Evolutionary conservation across 35 echinoderm and acorn worm species (phyloP), one percentile per base, ranked within the genome.

Genomic region (Anneissia japonica): DNA sequence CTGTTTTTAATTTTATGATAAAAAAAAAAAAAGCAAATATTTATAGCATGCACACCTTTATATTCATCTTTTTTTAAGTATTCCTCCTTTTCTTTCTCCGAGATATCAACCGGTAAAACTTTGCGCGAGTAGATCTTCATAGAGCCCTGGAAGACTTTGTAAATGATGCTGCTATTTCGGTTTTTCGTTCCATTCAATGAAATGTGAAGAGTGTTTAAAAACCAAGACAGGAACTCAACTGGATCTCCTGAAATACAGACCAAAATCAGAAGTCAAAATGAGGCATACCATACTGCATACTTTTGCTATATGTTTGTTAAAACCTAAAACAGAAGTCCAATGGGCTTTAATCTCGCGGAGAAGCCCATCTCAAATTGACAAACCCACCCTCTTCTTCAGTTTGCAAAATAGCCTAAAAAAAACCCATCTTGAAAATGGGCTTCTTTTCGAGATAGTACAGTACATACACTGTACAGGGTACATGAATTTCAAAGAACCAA

Each of bases 141-240:
- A 0, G 79, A 85, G 0, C 96, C 96, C 64, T 94, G 96, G 80
- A 99, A 94, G 4, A 86, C 91, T 46, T 91, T 86, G 73, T 91
- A 91, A 31, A 94, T 36, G 38, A 90, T 87, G 38, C 92, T 94
- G 76, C 92, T 94, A 30, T 82, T 84, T 4, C 46, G 14, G 29
- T 94, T 92, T 36, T 86, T 91, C 4, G 85, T 93, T 26, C 96
- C 96, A 30, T 85, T 92, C 12, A 99, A 75, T 7, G 96, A 91
- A 23, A 89, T 78, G 36, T 99, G 96, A 9, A 99, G 86, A 14
- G 96, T 92, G 38, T 99, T 99, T 1, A 99, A 86, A 73, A 99
- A 99, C 96, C 96, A 99, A 14, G 96, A 90, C 39, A 99, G 82
- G 37, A 99, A 90, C 29, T 99, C 96, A 13, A 99, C 96, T 39